phyloP scores from a whole-genome alignment of 2,797 vertebrate genomes.

The Calcarius lapponicus region DNA sequence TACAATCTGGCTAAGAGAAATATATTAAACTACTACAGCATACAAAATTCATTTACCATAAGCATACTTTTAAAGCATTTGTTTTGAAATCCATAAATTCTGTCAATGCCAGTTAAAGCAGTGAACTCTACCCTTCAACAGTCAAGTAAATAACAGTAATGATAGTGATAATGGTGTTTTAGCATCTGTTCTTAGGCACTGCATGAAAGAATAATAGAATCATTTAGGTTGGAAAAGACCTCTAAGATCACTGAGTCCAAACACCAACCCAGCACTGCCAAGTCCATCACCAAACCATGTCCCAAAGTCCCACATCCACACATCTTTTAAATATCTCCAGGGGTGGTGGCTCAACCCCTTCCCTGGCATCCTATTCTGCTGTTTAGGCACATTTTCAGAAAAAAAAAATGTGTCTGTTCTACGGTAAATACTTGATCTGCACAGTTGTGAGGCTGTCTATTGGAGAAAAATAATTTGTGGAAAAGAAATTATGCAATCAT shows the following conservation, averaged over 20 bases:
- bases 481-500: background rate
- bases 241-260: background rate
- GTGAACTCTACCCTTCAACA: background rate
- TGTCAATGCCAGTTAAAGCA: background rate
- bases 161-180: background rate
- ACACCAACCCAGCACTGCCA: background rate
- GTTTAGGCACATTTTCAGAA: background rate
- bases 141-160: background rate
- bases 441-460: background rate
- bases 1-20: background rate
- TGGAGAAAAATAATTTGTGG: background rate
- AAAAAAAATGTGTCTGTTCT: background rate
- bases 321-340: background rate
- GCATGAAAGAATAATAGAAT: background rate
- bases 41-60: background rate
- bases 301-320: no score
- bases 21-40: background rate
- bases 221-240: background rate
- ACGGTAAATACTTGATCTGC: background rate
- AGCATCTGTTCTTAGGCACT: background rate
- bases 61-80: background rate
- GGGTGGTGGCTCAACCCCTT: background rate
- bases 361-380: background rate
- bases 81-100: background rate
- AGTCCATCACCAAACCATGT: background rate